Conservation (phyloP, 2,888 invertebrate genomes). For the Lepidochrysops patricia region DNA sequence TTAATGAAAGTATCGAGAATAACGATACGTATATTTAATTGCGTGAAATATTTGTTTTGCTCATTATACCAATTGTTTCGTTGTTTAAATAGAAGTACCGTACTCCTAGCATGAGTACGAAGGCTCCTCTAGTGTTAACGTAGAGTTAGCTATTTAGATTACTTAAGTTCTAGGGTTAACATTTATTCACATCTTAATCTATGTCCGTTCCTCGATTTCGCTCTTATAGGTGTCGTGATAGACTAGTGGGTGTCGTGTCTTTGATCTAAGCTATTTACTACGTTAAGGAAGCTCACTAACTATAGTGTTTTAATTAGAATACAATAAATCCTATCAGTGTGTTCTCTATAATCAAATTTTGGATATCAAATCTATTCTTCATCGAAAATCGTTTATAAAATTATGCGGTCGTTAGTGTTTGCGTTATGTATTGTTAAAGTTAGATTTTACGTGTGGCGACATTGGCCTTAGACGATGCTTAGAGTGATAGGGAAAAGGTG, state of each 20-base stretch:
- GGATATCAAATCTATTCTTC: slow-evolving; percentile 34
- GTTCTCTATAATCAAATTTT: slow-evolving; percentile 45
- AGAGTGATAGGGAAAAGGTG: slow-evolving; percentile 3
- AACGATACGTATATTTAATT: slow-evolving; percentile 10
- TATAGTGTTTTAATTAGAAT: slow-evolving; percentile 37
- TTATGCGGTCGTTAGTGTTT: slow-evolving; percentile 19
- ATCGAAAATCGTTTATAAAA: slow-evolving; percentile 24
- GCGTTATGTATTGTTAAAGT: slow-evolving; percentile 23
- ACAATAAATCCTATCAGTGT: slow-evolving; percentile 37
- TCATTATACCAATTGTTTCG: slow-evolving; percentile 4
- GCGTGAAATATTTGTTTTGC: slow-evolving; percentile 11
- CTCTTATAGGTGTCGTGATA: slow-evolving; percentile 72
- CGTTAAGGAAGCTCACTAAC: slow-evolving; percentile 62
- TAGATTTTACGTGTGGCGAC: slow-evolving; percentile 14
- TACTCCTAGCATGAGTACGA: slow-evolving; percentile 20
- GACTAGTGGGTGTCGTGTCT: slow-evolving; percentile 70
- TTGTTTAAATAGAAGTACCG: slow-evolving; percentile 1
- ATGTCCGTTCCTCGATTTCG: slow-evolving; percentile 72
- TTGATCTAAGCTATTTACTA: slow-evolving; percentile 37
- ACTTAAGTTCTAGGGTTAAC: slow-evolving; percentile 48
- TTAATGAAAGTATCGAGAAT: slow-evolving; percentile 9
- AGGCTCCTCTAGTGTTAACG: slow-evolving; percentile 32
- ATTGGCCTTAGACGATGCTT: slow-evolving; percentile 12
- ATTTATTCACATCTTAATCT: slow-evolving; percentile 51
- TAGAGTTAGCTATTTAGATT: slow-evolving; percentile 42